Conservation (phyloP, 2,797 vertebrate species). For the Limosa lapponica region DNA sequence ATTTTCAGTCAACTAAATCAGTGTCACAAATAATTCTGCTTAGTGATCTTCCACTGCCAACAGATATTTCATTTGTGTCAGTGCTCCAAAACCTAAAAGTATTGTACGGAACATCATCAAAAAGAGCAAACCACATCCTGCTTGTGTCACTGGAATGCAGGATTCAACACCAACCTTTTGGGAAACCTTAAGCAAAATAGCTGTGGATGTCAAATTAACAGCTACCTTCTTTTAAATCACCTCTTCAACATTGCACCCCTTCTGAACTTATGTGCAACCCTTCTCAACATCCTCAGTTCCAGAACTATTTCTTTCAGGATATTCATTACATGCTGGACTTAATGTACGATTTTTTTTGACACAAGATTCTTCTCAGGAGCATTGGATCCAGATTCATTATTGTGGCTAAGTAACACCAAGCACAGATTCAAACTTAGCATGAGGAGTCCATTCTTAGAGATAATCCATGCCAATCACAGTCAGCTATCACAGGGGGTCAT, state of each 20-base stretch:
- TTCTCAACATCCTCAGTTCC: background rate
- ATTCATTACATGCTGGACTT: rapidly evolving
- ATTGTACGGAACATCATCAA: background rate
- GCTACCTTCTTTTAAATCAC: background rate
- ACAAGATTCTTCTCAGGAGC: background rate
- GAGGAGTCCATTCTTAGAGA: background rate
- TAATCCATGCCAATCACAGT: background rate
- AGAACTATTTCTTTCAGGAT: background rate
- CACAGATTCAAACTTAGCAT: background rate
- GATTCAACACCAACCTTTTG: background rate
- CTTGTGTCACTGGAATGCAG: background rate
- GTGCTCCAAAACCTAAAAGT: background rate
- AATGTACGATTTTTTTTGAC: background rate
- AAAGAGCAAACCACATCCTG: background rate
- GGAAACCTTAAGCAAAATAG: background rate
- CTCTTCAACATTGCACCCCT: background rate
- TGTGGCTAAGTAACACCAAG: background rate
- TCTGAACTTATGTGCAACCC: background rate
- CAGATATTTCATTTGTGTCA: background rate
- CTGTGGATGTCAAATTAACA: background rate
- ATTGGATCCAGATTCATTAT: background rate
- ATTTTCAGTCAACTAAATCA: background rate
- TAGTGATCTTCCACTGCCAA: background rate
- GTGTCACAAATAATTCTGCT: background rate
- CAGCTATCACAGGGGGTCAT: background rate